Evolutionary conservation across 1,140 invertebrate genomes (phyloP), one percentile per base, ranked within the genome.

Genomic region (Hypsibius dujardini): DNA sequence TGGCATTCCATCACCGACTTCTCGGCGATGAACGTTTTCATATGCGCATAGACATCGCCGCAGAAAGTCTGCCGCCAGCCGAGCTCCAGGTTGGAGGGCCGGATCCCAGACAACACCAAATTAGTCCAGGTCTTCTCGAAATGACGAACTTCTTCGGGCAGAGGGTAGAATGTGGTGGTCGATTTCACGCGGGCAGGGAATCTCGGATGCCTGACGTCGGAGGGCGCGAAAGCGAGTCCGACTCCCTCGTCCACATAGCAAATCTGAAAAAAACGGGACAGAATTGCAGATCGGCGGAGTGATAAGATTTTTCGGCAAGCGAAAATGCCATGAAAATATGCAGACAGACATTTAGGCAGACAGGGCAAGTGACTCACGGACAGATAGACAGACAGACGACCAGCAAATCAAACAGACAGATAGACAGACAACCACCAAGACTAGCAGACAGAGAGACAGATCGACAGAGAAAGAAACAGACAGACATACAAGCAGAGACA

Each of bases 101-200:
- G 12, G 42, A 67, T 67, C 12, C 42, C 3, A 7, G 62, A 12
- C 12, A 67, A 7, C 12, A 67, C 45, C 42, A 67, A 7, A 42
- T 67, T 67, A 12, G 45, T 42, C 62, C 62, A 67, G 42, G 62
- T 67, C 62, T 67, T 67, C 42, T 67, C 62, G 12, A 67, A 15
- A 12, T 67, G 12, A 15, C 3, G 12, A 3, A 67, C 12, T 67
- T 67, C 42, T 45, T 67, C 62, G 3, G 62, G 62, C 45, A 67
- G 45, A 15, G 62, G 62, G 45, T 67, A 67, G 62, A 67, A 67
- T 12, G 12, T 67, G 42, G 12, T 15, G 42, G 12, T 67, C 12
- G 12, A 15, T 42, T 67, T 67, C 3, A 67, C 42, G 12, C 12
- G 12, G 12, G 62, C 62, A 7, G 62, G 45, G 45, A 67, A 42